A percentile compares a stretch with the other conserved stretches of the same genome.
Conservation (phyloP, 2,888 invertebrate species). For the Galerucella pusilla region DNA sequence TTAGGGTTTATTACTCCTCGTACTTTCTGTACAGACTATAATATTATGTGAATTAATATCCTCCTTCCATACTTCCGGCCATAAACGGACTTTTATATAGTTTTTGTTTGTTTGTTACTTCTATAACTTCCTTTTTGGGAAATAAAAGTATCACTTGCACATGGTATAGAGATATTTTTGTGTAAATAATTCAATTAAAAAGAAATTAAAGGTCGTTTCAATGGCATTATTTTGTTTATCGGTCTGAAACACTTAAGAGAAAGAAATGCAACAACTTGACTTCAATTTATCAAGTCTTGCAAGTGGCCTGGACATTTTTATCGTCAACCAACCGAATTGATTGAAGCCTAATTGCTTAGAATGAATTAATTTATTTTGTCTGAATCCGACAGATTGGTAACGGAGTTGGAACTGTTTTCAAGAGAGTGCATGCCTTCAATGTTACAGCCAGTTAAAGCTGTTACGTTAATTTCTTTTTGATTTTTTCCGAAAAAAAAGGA, state of each 20-base stretch:
- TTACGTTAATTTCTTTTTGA: neutral
- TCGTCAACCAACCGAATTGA: constrained; percentile 53
- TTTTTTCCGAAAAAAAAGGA: neutral
- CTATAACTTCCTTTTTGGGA: too few relatives aligned
- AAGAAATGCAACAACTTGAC: constrained; percentile 35
- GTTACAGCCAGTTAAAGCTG: neutral
- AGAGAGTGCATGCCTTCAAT: neutral
- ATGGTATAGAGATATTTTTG: neutral
- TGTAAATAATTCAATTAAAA: constrained; percentile 18
- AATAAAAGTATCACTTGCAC: neutral
- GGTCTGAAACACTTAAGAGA: constrained; percentile 23
- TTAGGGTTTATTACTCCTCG: too few relatives aligned
- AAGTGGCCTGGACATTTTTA: constrained; percentile 58
- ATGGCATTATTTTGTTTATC: constrained; percentile 29
- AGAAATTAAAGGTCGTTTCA: constrained; percentile 21
- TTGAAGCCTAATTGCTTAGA: constrained; percentile 56
- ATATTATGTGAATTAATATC: too few relatives aligned
- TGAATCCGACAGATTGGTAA: constrained; percentile 45
- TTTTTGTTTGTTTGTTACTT: too few relatives aligned
- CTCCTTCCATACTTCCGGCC: too few relatives aligned
- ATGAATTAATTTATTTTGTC: constrained; percentile 57
- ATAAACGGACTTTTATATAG: too few relatives aligned
- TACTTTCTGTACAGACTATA: too few relatives aligned
- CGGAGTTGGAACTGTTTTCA: constrained; percentile 34
- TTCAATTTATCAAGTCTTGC: constrained; percentile 41